phyloP scores from a whole-genome alignment of 1,140 invertebrate species.

The Agraylea sexmaculata region DNA sequence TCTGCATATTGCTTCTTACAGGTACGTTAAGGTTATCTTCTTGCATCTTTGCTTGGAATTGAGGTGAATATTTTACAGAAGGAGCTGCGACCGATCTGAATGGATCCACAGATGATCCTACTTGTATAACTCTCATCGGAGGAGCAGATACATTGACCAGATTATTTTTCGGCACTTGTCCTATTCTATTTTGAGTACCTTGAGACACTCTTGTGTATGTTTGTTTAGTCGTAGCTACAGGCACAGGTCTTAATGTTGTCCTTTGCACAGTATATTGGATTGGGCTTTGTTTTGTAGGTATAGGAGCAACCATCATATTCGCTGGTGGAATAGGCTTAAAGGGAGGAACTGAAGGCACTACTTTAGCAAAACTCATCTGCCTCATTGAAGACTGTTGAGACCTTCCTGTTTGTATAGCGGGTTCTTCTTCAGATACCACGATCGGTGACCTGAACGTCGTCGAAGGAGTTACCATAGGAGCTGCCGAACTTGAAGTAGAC shows the following conservation, averaged over 20 bases:
- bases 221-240: conserved; percentile 25
- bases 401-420: conserved; percentile 5
- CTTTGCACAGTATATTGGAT: conserved; percentile 28
- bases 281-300: conserved; percentile 28
- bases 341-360: conserved; percentile 48
- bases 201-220: conserved; percentile 34
- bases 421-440: not conserved
- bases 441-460: not conserved
- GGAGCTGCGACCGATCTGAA: conserved; percentile 28
- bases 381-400: conserved; percentile 14
- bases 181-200: conserved; percentile 18
- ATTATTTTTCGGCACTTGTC: conserved; percentile 16
- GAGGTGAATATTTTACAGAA: conserved; percentile 26
- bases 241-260: conserved; percentile 34
- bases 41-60: conserved; percentile 35
- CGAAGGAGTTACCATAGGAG: not conserved
- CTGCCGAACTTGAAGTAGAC: conserved; percentile 16
- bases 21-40: too few species aligned
- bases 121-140: conserved; percentile 9
- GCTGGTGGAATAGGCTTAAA: conserved; percentile 64
- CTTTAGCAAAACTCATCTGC: conserved; percentile 39
- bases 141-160: conserved; percentile 16
- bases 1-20: conserved; percentile 24
- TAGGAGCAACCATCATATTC: conserved; percentile 32
- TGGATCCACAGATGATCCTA: conserved; percentile 14